These are phyloP conservation scores for Dreissena rostriformis DNA, from an alignment of 1,140 invertebrate genomes.

Conservation along the genomic window DNA sequence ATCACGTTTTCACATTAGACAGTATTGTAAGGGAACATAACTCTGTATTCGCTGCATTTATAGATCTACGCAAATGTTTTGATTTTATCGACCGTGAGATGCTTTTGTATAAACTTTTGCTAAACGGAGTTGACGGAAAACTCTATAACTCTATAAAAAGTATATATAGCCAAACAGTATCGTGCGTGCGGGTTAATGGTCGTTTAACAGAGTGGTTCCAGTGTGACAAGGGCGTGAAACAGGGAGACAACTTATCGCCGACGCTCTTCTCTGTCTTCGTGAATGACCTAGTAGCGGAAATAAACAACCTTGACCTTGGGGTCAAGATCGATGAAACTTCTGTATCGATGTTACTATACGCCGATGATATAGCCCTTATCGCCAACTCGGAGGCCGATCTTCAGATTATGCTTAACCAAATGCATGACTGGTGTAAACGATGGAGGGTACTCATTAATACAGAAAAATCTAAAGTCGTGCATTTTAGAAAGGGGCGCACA, in stretches of 20 bases:
- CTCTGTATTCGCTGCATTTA: slow-evolving; percentile 14
- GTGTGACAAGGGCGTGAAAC: slow-evolving; percentile 10
- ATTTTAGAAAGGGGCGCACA: slow-evolving; percentile 46
- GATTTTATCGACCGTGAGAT: slow-evolving; percentile 25
- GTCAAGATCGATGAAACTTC: slow-evolving; percentile 20
- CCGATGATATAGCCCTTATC: slow-evolving; percentile 58
- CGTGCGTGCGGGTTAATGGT: background rate
- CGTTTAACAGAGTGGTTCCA: slow-evolving; percentile 16
- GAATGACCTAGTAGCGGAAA: slow-evolving; percentile 52
- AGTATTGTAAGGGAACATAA: slow-evolving; percentile 29
- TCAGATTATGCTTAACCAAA: slow-evolving; percentile 44
- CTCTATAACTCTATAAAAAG: slow-evolving; percentile 2
- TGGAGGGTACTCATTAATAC: slow-evolving; percentile 55
- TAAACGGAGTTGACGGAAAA: slow-evolving; percentile 14
- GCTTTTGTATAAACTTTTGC: slow-evolving; percentile 23
- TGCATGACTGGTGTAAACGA: slow-evolving; percentile 57
- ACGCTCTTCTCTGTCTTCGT: slow-evolving; percentile 49
- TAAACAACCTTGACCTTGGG: slow-evolving; percentile 43
- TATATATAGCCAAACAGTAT: background rate
- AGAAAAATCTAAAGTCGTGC: slow-evolving; percentile 57
- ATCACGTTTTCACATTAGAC: slow-evolving; percentile 39
- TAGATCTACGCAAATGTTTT: background rate
- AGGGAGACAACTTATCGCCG: slow-evolving; percentile 16
- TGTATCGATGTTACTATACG: slow-evolving; percentile 54
- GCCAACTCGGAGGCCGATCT: slow-evolving; percentile 26